Evolutionary conservation across 2,797 vertebrate genomes (phyloP).

Genomic region (Meda fulgida): DNA sequence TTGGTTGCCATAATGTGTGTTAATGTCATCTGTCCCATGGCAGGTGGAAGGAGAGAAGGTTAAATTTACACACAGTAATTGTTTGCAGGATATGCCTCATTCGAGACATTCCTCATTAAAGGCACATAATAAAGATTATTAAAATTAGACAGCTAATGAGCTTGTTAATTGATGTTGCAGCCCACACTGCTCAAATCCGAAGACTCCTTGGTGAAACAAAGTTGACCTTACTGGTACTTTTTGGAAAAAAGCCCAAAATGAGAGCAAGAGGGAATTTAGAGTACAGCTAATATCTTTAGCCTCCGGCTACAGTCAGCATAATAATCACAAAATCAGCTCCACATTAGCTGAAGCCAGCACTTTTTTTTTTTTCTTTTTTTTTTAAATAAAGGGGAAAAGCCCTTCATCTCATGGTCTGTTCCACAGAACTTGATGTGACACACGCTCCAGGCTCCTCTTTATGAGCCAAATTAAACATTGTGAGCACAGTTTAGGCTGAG

Average conservation of each 20-base stretch:
- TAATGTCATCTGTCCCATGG: not conserved
- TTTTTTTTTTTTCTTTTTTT: not conserved
- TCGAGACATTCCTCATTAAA: constrained; percentile 19
- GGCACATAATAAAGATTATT: constrained; percentile 37
- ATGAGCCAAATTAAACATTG: constrained; percentile 53
- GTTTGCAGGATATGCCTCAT: constrained; percentile 26
- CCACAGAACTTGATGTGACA: constrained; percentile 23
- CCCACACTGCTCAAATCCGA: constrained; percentile 17
- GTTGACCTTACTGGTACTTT: constrained; percentile 26
- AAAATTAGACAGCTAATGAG: constrained; percentile 48
- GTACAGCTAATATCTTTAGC: constrained; percentile 27
- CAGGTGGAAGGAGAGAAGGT: constrained; percentile 20
- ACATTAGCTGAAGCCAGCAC: constrained; percentile 12
- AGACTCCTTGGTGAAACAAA: constrained; percentile 43
- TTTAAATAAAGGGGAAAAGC: not conserved
- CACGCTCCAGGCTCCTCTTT: constrained; percentile 48
- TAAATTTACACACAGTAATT: constrained; percentile 12
- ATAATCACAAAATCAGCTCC: constrained; percentile 33
- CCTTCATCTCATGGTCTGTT: constrained; percentile 45
- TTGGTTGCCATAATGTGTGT: not conserved
- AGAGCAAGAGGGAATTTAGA: not conserved
- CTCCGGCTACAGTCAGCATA: constrained; percentile 18
- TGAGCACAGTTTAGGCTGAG: constrained; percentile 45
- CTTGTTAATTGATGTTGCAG: constrained; percentile 41
- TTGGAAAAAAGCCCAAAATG: not conserved